Evolutionary conservation across 2,797 vertebrate species (phyloP).

Genomic region (Nothura maculosa): DNA sequence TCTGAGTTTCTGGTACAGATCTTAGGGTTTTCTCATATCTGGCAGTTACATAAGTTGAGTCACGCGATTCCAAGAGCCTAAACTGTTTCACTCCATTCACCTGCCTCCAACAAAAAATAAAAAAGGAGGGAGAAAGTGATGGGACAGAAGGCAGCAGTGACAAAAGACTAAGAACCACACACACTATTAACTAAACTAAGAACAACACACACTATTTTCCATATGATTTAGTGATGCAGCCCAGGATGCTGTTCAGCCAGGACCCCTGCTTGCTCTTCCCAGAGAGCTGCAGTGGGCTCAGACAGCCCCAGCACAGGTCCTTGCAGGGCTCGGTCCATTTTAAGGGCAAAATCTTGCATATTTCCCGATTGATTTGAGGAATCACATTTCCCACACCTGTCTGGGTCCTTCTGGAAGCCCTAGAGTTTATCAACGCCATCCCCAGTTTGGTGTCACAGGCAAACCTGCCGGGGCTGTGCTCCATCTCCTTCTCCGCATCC

Average conservation of each 20-base stretch:
- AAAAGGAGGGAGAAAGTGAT: background rate
- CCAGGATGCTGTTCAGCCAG: background rate
- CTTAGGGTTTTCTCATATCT: background rate
- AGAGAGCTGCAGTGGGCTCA: background rate
- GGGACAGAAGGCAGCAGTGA: background rate
- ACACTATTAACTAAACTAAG: no score
- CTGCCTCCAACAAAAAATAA: background rate
- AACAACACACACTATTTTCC: no score
- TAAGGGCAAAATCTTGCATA: background rate
- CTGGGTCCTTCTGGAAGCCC: rapidly evolving
- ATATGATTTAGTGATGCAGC: background rate
- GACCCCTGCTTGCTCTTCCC: background rate
- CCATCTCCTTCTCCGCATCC: background rate
- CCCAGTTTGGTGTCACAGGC: rapidly evolving
- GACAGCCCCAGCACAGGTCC: background rate
- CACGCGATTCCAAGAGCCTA: background rate
- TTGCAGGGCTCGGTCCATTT: background rate
- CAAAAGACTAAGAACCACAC: no score
- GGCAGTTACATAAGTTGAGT: rapidly evolving
- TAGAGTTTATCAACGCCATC: background rate
- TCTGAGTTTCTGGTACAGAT: background rate
- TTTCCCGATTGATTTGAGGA: background rate
- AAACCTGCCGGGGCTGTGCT: background rate
- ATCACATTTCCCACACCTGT: background rate
- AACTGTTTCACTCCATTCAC: background rate